Evolutionary conservation across 2,113 vertebrate species (phyloP).

Genomic region (Callipepla squamata): DNA sequence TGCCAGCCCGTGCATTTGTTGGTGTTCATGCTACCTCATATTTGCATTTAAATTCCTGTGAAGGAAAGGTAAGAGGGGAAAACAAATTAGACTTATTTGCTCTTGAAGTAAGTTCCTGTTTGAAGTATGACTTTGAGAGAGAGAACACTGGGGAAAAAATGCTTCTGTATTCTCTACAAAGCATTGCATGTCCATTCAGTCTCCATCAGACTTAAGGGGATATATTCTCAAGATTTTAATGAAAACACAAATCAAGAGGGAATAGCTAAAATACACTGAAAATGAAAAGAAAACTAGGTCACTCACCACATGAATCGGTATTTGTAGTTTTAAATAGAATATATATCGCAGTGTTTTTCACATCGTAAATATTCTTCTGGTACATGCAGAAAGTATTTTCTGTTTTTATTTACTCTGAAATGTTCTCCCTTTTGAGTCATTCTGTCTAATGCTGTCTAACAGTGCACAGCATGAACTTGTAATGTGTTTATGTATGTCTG

Average conservation of each 20-base stretch:
- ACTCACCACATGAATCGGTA: not conserved
- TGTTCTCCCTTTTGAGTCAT: not conserved
- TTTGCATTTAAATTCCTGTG: slow-evolving; percentile 76
- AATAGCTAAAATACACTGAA: slow-evolving; percentile 55
- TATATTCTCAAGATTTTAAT: slow-evolving; percentile 60
- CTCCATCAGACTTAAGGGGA: slow-evolving; percentile 38
- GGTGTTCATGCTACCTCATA: slow-evolving; percentile 62
- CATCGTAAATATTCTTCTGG: slow-evolving; percentile 23
- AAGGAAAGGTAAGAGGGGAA: slow-evolving; percentile 71
- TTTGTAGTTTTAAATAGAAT: slow-evolving; percentile 1
- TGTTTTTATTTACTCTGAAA: not conserved
- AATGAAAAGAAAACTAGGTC: slow-evolving; percentile 67
- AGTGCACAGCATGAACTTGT: not conserved
- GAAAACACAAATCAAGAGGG: slow-evolving; percentile 72
- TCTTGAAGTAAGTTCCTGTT: slow-evolving; percentile 62
- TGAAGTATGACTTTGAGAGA: slow-evolving; percentile 30
- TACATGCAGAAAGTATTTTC: not conserved
- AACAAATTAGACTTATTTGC: slow-evolving; percentile 72
- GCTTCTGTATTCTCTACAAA: slow-evolving; percentile 4
- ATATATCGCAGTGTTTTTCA: not conserved
- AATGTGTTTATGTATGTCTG: slow-evolving; percentile 5
- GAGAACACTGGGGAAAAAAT: not conserved
- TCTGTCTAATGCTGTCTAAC: not conserved
- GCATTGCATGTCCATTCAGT: slow-evolving; percentile 31
- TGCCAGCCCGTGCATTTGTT: slow-evolving; percentile 48